phyloP scores from a whole-genome alignment of 1,140 invertebrate genomes.

The Aphis craccivora region DNA sequence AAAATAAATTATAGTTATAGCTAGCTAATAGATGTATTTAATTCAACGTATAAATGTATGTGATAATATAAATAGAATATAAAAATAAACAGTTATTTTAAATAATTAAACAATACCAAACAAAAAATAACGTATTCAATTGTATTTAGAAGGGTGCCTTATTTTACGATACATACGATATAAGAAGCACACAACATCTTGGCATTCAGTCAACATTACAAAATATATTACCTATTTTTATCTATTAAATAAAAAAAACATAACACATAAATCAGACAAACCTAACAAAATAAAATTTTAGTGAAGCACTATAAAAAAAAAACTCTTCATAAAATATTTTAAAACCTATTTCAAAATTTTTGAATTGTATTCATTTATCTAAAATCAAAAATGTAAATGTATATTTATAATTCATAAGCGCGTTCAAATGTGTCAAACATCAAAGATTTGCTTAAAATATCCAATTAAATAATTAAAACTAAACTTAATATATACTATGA shows the following conservation, averaged over 20 bases:
- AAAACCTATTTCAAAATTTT: background rate
- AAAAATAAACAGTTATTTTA: background rate
- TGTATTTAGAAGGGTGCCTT: background rate
- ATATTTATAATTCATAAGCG: too few species aligned
- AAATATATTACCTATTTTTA: slow-evolving; percentile 27
- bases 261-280: background rate
- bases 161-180: background rate
- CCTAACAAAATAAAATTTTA: background rate
- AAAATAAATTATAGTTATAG: background rate
- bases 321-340: background rate
- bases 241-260: background rate
- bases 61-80: background rate
- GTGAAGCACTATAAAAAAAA: background rate
- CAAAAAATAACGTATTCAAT: background rate
- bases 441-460: background rate
- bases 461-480: background rate
- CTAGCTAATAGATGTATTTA: background rate
- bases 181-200: background rate
- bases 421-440: background rate
- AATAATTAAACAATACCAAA: background rate
- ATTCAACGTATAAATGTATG: background rate
- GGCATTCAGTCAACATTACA: slow-evolving; percentile 6
- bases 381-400: background rate
- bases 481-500: background rate
- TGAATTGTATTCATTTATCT: background rate